Base-by-base conservation (phyloP, 53 echinoderm and acorn worm species). In the Holothuria scabra region DNA sequence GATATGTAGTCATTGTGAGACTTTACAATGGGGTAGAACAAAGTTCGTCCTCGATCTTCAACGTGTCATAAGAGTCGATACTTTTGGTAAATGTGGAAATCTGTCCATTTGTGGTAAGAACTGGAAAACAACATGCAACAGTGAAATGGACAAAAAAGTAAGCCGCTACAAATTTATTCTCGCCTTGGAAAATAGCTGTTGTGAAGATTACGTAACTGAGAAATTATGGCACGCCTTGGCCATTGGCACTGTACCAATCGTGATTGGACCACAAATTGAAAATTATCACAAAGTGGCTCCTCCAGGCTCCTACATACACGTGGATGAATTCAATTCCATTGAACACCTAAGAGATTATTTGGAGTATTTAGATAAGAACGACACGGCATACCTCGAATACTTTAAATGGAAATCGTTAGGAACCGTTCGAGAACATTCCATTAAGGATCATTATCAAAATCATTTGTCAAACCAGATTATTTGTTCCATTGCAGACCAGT, bases 1-100 rank as follows among this genome's bases (percentile, higher is more conserved):
- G 75, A 75, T 75, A 48, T 23, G 49, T 52, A 75, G n/a, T n/a
- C n/a, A n/a, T n/a, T 41, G n/a, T n/a, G n/a, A n/a, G n/a, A n/a
- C n/a, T n/a, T n/a, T n/a, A n/a, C n/a, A n/a, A n/a, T n/a, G n/a
- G 74, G 74, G 48, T 46, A 16, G 74, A 74, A 74, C 46, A 74
- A 18, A 30, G 19, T 74, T 74, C 22, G 74, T 74, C 25, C 20
- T 25, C 25, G 74, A 74, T 74, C 74, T 75, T 5, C 52, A 75
- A 25, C n/a, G 49, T 12, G 52, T 49, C 2, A 75, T 75, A 52
- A 55, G 52, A 18, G 75, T 75, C 19, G 75, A 55, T 22, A 75
- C 28, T 6, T 75, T 75, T 26, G 75, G 75, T 26, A 48, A 26
- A 28, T 75, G 75, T n/a, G 75, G 75, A 24, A 75, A 75, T 25